Percentiles rank a stretch among this genome's conserved stretches.
Conservation (phyloP, 2,113 vertebrate genomes). For the Daubentonia madagascariensis region DNA sequence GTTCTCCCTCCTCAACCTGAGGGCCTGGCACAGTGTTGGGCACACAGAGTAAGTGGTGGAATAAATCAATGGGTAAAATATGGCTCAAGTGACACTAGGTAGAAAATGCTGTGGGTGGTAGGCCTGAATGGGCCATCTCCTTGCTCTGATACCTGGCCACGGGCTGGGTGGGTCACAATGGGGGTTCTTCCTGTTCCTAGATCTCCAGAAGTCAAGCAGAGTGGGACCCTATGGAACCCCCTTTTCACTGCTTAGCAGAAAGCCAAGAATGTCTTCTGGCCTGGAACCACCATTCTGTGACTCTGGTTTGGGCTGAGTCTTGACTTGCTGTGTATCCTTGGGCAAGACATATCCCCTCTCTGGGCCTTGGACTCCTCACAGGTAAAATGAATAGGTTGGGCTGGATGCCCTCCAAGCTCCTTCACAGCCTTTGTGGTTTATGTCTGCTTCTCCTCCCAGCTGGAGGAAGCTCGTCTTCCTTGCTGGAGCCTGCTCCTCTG, state of each 20-base stretch:
- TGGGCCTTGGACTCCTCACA: background rate
- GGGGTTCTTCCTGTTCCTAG: background rate
- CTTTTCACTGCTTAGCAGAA: background rate
- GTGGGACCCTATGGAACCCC: background rate
- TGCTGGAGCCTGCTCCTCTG: background rate
- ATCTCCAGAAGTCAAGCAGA: background rate
- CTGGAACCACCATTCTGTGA: background rate
- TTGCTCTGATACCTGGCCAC: background rate
- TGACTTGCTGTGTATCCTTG: background rate
- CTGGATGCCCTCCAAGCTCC: background rate
- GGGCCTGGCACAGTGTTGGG: background rate
- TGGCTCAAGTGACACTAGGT: background rate
- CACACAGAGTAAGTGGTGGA: background rate
- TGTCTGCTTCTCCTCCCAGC: background rate
- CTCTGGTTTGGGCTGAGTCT: background rate
- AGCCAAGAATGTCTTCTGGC: background rate
- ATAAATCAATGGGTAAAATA: background rate
- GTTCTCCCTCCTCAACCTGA: background rate
- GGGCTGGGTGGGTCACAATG: background rate
- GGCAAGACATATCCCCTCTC: background rate
- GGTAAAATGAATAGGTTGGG: background rate
- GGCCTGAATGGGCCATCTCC: background rate
- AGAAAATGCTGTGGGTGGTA: fast-evolving
- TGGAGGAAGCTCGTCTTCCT: background rate
- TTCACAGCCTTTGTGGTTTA: background rate